These are phyloP conservation scores for Galemys pyrenaicus DNA, from an alignment of 2,113 vertebrate species.

Conservation along the genomic window DNA sequence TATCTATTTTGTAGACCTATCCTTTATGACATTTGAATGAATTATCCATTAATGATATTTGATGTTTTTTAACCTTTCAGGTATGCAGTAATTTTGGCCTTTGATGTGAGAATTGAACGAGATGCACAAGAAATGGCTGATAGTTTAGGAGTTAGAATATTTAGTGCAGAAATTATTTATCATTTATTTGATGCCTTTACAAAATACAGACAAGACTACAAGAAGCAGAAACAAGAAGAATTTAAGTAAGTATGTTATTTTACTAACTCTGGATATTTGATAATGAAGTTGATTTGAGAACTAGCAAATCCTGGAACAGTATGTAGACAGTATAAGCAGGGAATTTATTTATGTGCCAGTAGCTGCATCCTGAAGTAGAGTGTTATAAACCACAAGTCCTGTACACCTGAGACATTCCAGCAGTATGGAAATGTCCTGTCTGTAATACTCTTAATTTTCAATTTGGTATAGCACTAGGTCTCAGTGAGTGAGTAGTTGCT, in stretches of 20 bases:
- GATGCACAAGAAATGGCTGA: conserved; percentile 99
- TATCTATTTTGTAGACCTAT: background rate
- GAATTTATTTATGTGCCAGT: background rate
- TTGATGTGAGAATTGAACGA: conserved; percentile 96
- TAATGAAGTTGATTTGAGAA: background rate
- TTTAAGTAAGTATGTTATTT: conserved; percentile 91
- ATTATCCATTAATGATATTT: background rate
- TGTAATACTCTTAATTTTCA: background rate
- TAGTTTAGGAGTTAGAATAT: conserved; percentile 95
- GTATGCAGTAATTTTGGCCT: conserved; percentile 96
- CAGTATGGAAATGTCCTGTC: background rate
- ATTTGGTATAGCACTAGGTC: background rate
- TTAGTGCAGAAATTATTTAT: conserved; percentile 99
- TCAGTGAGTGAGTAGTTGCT: background rate
- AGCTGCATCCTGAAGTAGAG: background rate
- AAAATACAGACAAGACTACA: conserved; percentile 98
- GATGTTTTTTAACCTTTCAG: conserved; percentile 80
- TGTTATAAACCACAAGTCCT: background rate
- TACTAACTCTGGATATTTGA: background rate
- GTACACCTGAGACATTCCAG: background rate
- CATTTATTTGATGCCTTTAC: conserved; percentile 99
- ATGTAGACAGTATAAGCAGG: background rate
- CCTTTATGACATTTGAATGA: background rate
- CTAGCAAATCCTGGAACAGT: background rate
- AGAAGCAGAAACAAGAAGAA: conserved; percentile 99